phyloP scores from a whole-genome alignment of 1,140 invertebrate genomes.

The Bombus confusus region DNA sequence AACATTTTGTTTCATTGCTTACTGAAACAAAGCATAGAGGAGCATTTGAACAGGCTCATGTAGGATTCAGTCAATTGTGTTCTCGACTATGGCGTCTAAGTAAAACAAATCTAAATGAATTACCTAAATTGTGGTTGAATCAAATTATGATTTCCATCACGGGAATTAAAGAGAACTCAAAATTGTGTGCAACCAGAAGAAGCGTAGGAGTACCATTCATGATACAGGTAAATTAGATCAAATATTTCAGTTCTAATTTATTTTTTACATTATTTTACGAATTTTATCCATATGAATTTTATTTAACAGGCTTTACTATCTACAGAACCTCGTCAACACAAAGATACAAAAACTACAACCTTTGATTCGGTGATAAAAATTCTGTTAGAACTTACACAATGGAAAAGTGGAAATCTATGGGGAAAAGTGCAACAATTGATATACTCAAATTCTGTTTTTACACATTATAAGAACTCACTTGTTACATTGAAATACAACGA shows the following conservation, averaged over 20 bases:
- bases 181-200: slow-evolving; percentile 91
- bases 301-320: slow-evolving; percentile 86
- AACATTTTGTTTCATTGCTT: slow-evolving; percentile 88
- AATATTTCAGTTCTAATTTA: neutral
- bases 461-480: slow-evolving; percentile 48
- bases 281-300: slow-evolving; percentile 20
- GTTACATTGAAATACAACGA: slow-evolving; percentile 44
- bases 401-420: slow-evolving; percentile 61
- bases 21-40: slow-evolving; percentile 95
- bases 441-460: slow-evolving; percentile 67
- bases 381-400: slow-evolving; percentile 71
- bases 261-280: neutral
- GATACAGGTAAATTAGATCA: slow-evolving; percentile 86
- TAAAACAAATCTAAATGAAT: slow-evolving; percentile 81
- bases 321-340: slow-evolving; percentile 84
- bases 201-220: slow-evolving; percentile 96
- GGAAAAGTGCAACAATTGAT: slow-evolving; percentile 63
- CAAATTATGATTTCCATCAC: slow-evolving; percentile 86
- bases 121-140: slow-evolving; percentile 88
- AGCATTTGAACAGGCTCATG: slow-evolving; percentile 97
- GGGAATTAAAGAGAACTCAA: slow-evolving; percentile 79
- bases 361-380: slow-evolving; percentile 86
- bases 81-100: slow-evolving; percentile 84
- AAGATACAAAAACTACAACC: slow-evolving; percentile 79
- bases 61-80: slow-evolving; percentile 92